Percentiles rank a stretch among this genome's conserved stretches.
phyloP scores from a whole-genome alignment of 2,888 invertebrate species.

The Eupelmus urozonus region DNA sequence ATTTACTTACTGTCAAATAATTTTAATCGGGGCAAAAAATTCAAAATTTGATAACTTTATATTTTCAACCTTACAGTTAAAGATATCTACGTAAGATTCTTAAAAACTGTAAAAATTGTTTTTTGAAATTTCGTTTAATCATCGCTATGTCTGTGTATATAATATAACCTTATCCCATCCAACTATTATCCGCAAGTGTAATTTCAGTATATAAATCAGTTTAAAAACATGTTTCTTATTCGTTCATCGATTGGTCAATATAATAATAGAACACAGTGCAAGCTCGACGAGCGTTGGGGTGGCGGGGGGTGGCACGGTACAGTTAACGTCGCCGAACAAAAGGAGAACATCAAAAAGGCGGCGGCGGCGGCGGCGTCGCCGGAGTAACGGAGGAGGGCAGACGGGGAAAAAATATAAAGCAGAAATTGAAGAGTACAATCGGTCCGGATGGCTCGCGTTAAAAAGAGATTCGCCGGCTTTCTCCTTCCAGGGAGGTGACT shows the following conservation, averaged over 20 bases:
- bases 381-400: background rate
- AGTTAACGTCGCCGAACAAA: background rate
- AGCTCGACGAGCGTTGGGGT: background rate
- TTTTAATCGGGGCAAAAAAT: background rate
- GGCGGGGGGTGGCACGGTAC: background rate
- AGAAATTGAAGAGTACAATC: constrained; percentile 25
- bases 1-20: background rate
- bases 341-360: background rate
- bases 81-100: constrained; percentile 2
- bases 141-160: background rate
- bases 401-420: constrained; percentile 4
- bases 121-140: background rate
- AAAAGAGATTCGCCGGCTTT: constrained; percentile 11
- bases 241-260: background rate
- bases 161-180: background rate
- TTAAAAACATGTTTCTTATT: constrained; percentile 1
- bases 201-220: background rate
- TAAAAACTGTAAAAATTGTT: background rate
- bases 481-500: background rate
- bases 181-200: background rate
- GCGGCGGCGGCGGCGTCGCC: no score
- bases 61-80: constrained; percentile 20
- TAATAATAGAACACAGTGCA: background rate
- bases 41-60: constrained; percentile 13
- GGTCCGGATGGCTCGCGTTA: background rate